phyloP scores from a whole-genome alignment of 2,888 invertebrate species.

The Orchesellides sinensis region DNA sequence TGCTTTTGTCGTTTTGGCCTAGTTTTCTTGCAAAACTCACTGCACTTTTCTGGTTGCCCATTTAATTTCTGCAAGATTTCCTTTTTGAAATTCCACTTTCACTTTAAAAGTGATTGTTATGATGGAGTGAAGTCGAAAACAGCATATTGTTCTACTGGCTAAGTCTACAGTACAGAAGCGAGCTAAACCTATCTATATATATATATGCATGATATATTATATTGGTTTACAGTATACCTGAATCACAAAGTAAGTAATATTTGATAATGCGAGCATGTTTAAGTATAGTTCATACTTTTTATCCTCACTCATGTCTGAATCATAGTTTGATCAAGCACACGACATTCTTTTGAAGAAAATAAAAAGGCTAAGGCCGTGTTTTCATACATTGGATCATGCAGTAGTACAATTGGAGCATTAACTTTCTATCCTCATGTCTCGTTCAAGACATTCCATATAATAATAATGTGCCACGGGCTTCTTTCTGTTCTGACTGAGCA shows the following conservation, averaged over 20 bases:
- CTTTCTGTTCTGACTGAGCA: background rate
- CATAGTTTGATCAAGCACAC: too few relatives aligned
- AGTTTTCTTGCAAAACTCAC: constrained; percentile 30
- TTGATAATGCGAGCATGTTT: too few relatives aligned
- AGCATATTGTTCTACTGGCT: too few relatives aligned
- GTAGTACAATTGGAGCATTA: too few relatives aligned
- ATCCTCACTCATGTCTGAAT: too few relatives aligned
- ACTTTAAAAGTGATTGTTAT: constrained; percentile 34
- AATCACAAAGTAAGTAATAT: too few relatives aligned
- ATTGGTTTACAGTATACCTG: too few relatives aligned
- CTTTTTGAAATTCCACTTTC: constrained; percentile 38
- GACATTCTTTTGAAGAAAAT: background rate
- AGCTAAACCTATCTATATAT: too few relatives aligned
- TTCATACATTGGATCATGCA: background rate
- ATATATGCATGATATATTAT: too few relatives aligned
- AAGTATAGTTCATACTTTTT: too few relatives aligned
- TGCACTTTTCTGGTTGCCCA: constrained; percentile 12
- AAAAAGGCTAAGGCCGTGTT: background rate
- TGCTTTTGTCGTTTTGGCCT: background rate
- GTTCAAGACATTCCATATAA: constrained; percentile 29
- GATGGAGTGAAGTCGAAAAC: constrained; percentile 1
- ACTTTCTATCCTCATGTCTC: constrained; percentile 4
- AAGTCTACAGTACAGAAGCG: too few relatives aligned
- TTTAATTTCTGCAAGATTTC: constrained; percentile 47
- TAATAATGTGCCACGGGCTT: constrained; percentile 24